A percentile compares a stretch with the other conserved stretches of the same genome.
phyloP scores from a whole-genome alignment of 2,797 vertebrate species.

The Glyptemys insculpta region DNA sequence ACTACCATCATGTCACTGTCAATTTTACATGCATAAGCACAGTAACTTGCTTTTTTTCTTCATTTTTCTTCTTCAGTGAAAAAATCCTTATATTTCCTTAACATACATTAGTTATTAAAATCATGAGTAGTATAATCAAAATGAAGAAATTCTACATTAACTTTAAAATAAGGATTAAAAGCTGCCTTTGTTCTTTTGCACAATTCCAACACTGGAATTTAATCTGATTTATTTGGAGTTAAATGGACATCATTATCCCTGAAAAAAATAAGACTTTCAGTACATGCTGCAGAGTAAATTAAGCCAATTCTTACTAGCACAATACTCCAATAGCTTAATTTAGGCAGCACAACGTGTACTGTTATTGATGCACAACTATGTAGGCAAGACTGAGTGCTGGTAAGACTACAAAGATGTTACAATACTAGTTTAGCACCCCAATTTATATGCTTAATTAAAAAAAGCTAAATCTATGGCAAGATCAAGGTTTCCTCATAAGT shows the following conservation, averaged over 20 bases:
- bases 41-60: slow-evolving; percentile 6
- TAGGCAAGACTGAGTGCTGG: neutral
- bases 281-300: slow-evolving; percentile 36
- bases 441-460: neutral
- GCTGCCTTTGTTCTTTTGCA: slow-evolving; percentile 30
- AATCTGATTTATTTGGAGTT: slow-evolving; percentile 55
- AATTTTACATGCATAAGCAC: slow-evolving; percentile 32
- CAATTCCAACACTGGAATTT: slow-evolving; percentile 36
- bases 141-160: slow-evolving; percentile 18
- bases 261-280: neutral
- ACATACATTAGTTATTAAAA: neutral
- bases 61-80: neutral
- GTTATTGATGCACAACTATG: neutral
- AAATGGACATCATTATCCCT: slow-evolving; percentile 12
- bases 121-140: neutral
- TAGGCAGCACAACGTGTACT: neutral
- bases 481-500: slow-evolving; percentile 17
- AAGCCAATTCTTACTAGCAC: neutral
- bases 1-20: slow-evolving; percentile 19
- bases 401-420: neutral
- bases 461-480: neutral
- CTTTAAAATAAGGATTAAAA: slow-evolving; percentile 25
- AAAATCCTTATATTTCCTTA: neutral
- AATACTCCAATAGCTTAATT: slow-evolving; percentile 10
- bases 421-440: neutral